phyloP scores from a whole-genome alignment of 1,140 invertebrate species.

The Drosophila punjabiensis region DNA sequence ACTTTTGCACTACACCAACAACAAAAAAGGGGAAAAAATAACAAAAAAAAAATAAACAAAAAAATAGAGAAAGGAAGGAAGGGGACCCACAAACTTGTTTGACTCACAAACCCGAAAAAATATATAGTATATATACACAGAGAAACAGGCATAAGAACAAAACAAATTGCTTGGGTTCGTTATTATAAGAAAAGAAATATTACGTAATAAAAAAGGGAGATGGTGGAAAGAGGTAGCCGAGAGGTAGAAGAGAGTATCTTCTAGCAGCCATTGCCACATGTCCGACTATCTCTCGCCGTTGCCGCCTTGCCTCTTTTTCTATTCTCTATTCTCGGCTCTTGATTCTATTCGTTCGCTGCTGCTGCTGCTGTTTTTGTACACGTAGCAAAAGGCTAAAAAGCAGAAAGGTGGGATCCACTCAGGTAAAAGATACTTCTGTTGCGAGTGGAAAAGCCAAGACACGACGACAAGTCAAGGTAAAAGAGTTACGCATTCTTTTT shows the following conservation, averaged over 20 bases:
- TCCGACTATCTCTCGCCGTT: slow-evolving; percentile 2
- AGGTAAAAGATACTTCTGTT: slow-evolving; percentile 41
- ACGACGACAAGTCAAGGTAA: slow-evolving; percentile 76
- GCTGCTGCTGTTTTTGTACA: slow-evolving; percentile 31
- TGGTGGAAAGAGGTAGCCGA: background rate
- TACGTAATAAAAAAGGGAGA: slow-evolving; percentile 35
- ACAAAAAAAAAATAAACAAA: background rate
- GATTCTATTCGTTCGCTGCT: slow-evolving; percentile 7
- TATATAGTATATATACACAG: slow-evolving; percentile 6
- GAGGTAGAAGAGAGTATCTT: slow-evolving; percentile 12
- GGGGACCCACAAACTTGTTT: slow-evolving; percentile 62
- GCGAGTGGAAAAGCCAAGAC: slow-evolving; percentile 31
- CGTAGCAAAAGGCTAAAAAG: slow-evolving; percentile 42
- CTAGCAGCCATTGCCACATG: slow-evolving; percentile 30
- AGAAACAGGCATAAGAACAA: slow-evolving; percentile 26
- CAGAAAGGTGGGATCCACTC: slow-evolving; percentile 26
- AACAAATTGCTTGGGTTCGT: slow-evolving; percentile 16
- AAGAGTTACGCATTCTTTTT: slow-evolving; percentile 68
- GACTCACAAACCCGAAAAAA: slow-evolving; percentile 34
- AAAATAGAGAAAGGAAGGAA: slow-evolving; percentile 33
- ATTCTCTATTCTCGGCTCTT: slow-evolving; percentile 9
- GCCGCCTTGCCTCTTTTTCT: background rate
- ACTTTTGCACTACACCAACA: slow-evolving; percentile 33
- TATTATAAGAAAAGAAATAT: slow-evolving; percentile 27
- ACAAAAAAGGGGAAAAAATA: background rate